Conservation (phyloP, 2,888 invertebrate genomes). For the Plusia festucae region DNA sequence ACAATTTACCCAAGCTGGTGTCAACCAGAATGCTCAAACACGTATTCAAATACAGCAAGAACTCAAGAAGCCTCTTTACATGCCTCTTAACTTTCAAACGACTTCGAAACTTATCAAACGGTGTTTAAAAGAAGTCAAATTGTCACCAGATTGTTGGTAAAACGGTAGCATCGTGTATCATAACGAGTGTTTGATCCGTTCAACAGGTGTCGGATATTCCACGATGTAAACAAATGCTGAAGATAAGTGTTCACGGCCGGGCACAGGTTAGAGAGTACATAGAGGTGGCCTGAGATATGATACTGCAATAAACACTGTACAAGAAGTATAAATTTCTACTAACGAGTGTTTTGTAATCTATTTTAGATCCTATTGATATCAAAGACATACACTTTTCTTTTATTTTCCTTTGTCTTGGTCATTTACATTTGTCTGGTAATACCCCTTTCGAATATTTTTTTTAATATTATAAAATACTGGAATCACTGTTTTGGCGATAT, state of each 20-base stretch:
- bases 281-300: neutral
- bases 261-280: neutral
- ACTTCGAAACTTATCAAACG: slow-evolving; percentile 30
- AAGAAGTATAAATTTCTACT: neutral
- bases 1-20: too few species aligned
- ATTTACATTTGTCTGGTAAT: too few species aligned
- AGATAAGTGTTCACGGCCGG: slow-evolving; percentile 58
- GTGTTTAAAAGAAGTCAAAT: slow-evolving; percentile 45
- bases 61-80: slow-evolving; percentile 10
- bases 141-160: slow-evolving; percentile 29
- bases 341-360: neutral
- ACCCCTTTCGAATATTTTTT: too few species aligned
- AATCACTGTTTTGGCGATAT: too few species aligned
- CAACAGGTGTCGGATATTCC: slow-evolving; percentile 71
- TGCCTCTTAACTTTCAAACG: slow-evolving; percentile 16
- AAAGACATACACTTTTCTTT: too few species aligned
- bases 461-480: too few species aligned
- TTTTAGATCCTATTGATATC: too few species aligned
- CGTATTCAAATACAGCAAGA: too few species aligned
- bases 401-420: too few species aligned
- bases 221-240: slow-evolving; percentile 68
- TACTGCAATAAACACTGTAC: neutral
- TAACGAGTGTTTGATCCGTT: slow-evolving; percentile 72
- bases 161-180: slow-evolving; percentile 43
- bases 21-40: too few species aligned